Conservation (phyloP, 2,113 vertebrate genomes). For the Nansenia antarctica region DNA sequence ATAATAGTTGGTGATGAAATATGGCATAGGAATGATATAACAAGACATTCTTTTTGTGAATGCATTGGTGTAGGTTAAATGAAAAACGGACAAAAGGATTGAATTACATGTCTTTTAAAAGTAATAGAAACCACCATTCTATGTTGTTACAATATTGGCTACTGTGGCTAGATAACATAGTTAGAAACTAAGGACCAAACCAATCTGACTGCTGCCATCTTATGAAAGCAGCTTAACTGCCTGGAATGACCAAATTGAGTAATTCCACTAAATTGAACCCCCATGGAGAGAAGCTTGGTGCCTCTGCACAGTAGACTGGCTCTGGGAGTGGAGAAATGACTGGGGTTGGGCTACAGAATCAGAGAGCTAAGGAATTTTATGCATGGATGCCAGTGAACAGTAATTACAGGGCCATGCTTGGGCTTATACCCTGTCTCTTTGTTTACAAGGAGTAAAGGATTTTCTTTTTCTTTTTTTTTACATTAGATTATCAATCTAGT, state of each 20-base stretch:
- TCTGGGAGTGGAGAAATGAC: constrained; percentile 33
- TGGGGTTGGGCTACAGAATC: constrained; percentile 45
- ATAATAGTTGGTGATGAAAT: constrained; percentile 7
- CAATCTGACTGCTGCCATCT: neutral
- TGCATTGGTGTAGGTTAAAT: neutral
- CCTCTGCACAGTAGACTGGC: constrained; percentile 26
- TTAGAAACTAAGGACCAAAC: neutral
- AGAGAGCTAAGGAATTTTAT: constrained; percentile 69
- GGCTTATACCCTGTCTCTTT: constrained; percentile 18
- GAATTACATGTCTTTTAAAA: neutral
- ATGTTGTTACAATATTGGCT: neutral
- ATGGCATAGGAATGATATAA: neutral
- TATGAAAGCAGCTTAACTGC: neutral
- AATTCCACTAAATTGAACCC: neutral
- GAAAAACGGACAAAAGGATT: neutral
- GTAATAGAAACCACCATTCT: neutral
- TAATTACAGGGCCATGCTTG: constrained; percentile 65
- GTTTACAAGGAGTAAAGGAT: neutral
- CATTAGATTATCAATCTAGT: neutral
- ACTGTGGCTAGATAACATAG: neutral
- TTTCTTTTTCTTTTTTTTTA: no score
- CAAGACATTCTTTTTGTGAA: no score
- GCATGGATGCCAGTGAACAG: constrained; percentile 66
- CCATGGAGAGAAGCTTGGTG: constrained; percentile 10
- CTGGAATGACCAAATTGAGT: neutral